phyloP scores from a whole-genome alignment of 2,113 vertebrate genomes.

The Panthera leo region DNA sequence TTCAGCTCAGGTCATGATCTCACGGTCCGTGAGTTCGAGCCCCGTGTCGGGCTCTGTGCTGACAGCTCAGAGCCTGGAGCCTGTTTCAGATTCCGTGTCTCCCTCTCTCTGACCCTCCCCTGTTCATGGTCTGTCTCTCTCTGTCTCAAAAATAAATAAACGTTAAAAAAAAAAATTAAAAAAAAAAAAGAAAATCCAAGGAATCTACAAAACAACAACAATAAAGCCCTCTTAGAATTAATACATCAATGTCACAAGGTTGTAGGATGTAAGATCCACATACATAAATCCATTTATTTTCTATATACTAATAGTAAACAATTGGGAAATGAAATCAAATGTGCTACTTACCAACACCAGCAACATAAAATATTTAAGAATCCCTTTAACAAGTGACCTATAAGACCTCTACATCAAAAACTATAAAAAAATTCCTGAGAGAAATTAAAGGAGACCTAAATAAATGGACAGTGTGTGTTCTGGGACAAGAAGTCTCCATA shows the following conservation, averaged over 20 bases:
- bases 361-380: background rate
- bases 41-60: no score
- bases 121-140: no score
- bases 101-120: no score
- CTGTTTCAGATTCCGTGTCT: no score
- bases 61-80: no score
- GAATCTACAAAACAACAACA: background rate
- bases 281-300: background rate
- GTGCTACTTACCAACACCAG: background rate
- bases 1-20: no score
- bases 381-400: background rate
- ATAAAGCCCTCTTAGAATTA: background rate
- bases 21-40: no score
- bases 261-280: background rate
- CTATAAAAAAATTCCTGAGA: background rate
- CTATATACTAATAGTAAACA: background rate
- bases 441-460: background rate
- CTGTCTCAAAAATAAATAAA: no score
- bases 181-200: background rate
- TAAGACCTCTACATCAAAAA: background rate
- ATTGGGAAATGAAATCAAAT: background rate
- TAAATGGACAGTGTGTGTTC: background rate
- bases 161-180: no score
- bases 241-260: background rate
- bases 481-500: background rate